Percentiles rank a stretch among this genome's conserved stretches.
Evolutionary conservation across 1,140 invertebrate species (phyloP).

Genomic region (Venustaconcha ellipsiformis): DNA sequence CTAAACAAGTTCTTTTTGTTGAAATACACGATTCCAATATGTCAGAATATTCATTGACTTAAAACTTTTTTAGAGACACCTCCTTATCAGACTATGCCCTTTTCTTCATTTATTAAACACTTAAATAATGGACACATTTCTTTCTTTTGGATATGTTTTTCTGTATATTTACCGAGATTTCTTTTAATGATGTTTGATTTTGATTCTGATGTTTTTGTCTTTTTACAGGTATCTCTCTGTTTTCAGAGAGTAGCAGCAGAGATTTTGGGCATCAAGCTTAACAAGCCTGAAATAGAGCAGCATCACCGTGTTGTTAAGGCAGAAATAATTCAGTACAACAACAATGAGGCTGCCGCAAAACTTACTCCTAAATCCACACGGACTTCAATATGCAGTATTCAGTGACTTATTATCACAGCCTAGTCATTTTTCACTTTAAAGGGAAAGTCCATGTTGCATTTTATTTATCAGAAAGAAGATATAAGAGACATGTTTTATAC

Average conservation of each 20-base stretch:
- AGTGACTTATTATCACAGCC: no score
- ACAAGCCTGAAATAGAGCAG: slow-evolving; percentile 77
- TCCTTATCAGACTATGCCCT: background rate
- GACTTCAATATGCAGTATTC: no score
- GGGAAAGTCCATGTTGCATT: no score
- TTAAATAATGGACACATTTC: background rate
- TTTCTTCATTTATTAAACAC: background rate
- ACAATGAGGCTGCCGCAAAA: slow-evolving; percentile 38
- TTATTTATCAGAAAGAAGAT: no score
- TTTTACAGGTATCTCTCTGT: slow-evolving; percentile 71
- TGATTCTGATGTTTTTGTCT: background rate
- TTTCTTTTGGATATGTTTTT: background rate
- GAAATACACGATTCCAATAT: no score
- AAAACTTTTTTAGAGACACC: no score
- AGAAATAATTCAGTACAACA: slow-evolving; percentile 71
- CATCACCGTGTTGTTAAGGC: slow-evolving; percentile 78
- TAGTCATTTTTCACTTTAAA: no score
- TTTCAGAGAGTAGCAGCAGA: slow-evolving; percentile 79
- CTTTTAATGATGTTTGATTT: background rate
- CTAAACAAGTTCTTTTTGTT: no score
- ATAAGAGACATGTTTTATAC: no score
- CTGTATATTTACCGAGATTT: background rate
- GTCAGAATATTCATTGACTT: no score
- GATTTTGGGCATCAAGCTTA: slow-evolving; percentile 76
- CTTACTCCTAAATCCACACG: no score